Conservation (phyloP, 2,888 invertebrate species). For the Oligia fasciuncula region DNA sequence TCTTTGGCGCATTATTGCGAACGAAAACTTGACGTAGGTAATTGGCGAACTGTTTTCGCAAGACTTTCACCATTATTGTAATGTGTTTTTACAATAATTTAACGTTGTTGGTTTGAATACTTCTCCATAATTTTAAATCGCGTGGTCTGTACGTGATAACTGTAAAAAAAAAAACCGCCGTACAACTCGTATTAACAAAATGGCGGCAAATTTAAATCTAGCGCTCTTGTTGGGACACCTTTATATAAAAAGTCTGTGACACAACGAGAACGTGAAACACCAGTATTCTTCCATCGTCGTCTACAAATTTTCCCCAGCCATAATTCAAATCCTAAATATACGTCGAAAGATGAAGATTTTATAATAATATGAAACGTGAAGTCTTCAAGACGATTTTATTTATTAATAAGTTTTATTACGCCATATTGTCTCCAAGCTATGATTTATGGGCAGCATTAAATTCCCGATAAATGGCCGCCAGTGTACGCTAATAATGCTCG, state of each 20-base stretch:
- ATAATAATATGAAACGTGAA: slow-evolving; percentile 22
- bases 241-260: neutral
- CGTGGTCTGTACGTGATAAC: too few relatives aligned
- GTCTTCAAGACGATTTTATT: slow-evolving; percentile 17
- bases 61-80: too few relatives aligned
- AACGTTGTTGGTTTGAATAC: too few relatives aligned
- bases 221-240: too few relatives aligned
- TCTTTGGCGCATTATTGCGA: too few relatives aligned
- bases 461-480: slow-evolving; percentile 22
- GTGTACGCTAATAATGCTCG: neutral
- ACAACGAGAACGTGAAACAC: neutral
- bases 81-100: too few relatives aligned
- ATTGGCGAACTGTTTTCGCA: too few relatives aligned
- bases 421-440: slow-evolving; percentile 20
- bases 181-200: too few relatives aligned
- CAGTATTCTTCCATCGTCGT: neutral
- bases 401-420: slow-evolving; percentile 33
- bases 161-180: too few relatives aligned
- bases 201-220: too few relatives aligned
- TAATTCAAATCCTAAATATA: slow-evolving; percentile 23
- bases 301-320: slow-evolving; percentile 6
- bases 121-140: too few relatives aligned
- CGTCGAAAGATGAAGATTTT: slow-evolving; percentile 22
- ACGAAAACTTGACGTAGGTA: too few relatives aligned
- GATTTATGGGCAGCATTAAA: slow-evolving; percentile 27